A percentile compares a stretch with the other conserved stretches of the same genome.
Conservation (phyloP, 1,140 invertebrate species). For the Trichogramma pretiosum region DNA sequence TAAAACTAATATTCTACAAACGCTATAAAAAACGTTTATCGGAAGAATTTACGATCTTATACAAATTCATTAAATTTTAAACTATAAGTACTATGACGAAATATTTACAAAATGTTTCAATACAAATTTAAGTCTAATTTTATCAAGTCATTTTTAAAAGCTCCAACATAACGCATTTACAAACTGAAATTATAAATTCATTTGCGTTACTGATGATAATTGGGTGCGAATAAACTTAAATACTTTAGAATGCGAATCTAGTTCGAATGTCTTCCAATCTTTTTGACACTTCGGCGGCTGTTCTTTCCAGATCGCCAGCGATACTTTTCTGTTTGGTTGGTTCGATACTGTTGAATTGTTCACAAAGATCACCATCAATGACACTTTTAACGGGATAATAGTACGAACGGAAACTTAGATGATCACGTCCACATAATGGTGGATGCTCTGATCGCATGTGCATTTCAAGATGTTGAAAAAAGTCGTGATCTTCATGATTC, state of each 20-base stretch:
- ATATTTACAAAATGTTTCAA: no score
- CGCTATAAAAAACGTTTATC: no score
- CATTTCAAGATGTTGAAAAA: slow-evolving; percentile 99
- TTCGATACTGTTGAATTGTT: slow-evolving; percentile 97
- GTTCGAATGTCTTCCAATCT: slow-evolving; percentile 91
- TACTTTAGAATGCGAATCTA: slow-evolving; percentile 81
- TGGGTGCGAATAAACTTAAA: no score
- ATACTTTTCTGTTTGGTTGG: slow-evolving; percentile 89
- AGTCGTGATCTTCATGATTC: slow-evolving; percentile 96
- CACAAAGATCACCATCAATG: slow-evolving; percentile 97
- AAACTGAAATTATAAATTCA: no score
- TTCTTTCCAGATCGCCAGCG: slow-evolving; percentile 86
- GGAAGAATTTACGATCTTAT: no score
- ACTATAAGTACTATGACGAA: no score
- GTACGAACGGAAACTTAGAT: slow-evolving; percentile 92
- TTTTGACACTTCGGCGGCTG: slow-evolving; percentile 92
- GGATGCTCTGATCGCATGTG: slow-evolving; percentile 97
- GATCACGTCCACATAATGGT: slow-evolving; percentile 93
- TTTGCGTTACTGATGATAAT: no score
- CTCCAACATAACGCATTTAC: no score
- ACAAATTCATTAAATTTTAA: no score
- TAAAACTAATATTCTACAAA: no score
- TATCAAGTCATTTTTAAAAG: no score
- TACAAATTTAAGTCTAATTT: no score
- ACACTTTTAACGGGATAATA: slow-evolving; percentile 99